These are phyloP conservation scores for Thamnophis sirtalis DNA, from an alignment of 2,113 vertebrate genomes.

Conservation along the genomic window DNA sequence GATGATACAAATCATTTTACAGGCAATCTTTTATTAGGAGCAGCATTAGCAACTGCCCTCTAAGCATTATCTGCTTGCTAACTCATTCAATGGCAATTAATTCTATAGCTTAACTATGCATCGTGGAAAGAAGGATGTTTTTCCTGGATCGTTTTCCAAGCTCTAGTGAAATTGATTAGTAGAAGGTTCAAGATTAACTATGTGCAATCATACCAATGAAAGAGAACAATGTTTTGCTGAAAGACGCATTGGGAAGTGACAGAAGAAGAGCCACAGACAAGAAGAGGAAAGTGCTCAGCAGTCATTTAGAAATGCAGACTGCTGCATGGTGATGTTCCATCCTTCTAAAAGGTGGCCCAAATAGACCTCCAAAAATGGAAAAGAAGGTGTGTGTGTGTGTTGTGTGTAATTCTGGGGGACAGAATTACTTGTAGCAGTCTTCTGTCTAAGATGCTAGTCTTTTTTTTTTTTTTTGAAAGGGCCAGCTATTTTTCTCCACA, in stretches of 20 bases:
- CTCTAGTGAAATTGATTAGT: not conserved
- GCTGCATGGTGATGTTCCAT: not conserved
- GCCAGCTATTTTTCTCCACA: not conserved
- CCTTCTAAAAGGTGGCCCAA: not conserved
- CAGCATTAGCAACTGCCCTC: not conserved
- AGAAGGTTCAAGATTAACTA: not conserved
- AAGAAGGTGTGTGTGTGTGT: not conserved
- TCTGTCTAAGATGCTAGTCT: not conserved
- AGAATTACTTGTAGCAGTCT: not conserved
- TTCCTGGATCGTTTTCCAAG: not conserved
- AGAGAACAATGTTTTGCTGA: not conserved
- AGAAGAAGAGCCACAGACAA: not conserved
- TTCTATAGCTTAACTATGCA: not conserved
- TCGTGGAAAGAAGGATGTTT: not conserved
- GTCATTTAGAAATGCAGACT: not conserved
- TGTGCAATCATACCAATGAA: not conserved
- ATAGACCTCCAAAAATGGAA: not conserved
- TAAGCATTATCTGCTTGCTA: not conserved
- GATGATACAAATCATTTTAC: not conserved
- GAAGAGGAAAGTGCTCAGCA: not conserved
- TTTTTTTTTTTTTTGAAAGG: slow-evolving; percentile 5
- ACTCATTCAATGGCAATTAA: not conserved
- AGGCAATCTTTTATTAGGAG: not conserved
- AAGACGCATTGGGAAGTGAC: not conserved
- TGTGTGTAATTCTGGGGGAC: not conserved